Evolutionary conservation across 2,888 invertebrate genomes (phyloP).

Genomic region (Pristionchus exspectatus): DNA sequence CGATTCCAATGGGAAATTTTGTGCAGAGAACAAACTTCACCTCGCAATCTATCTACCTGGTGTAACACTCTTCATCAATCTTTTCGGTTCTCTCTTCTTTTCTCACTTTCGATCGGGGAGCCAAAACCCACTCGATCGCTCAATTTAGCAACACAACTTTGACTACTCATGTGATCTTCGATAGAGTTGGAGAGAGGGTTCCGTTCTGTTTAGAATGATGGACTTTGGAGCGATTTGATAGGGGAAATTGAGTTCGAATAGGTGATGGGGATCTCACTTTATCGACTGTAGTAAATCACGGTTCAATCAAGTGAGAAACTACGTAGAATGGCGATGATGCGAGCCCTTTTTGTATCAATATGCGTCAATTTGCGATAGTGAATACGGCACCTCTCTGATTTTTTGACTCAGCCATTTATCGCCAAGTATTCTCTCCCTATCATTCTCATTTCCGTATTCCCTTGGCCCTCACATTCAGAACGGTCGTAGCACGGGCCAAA

Average conservation of each 20-base stretch:
- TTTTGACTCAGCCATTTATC: too few species aligned
- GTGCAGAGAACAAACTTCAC: conserved; percentile 23
- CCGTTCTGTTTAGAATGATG: neutral
- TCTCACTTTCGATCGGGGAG: neutral
- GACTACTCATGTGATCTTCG: conserved; percentile 16
- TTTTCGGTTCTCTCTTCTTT: conserved; percentile 15
- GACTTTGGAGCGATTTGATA: neutral
- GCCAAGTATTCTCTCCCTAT: too few species aligned
- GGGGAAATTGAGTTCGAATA: neutral
- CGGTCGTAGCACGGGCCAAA: too few species aligned
- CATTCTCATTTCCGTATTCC: too few species aligned
- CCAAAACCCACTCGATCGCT: neutral
- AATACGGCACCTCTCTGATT: too few species aligned
- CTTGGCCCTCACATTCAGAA: too few species aligned
- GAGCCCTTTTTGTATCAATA: too few species aligned
- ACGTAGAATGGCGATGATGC: too few species aligned
- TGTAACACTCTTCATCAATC: conserved; percentile 45
- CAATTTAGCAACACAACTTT: conserved; percentile 4
- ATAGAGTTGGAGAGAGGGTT: neutral
- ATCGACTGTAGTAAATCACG: neutral
- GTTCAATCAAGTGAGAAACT: neutral
- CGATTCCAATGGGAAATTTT: neutral
- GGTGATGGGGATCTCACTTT: neutral
- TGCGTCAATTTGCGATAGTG: too few species aligned
- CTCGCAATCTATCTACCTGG: neutral